Evolutionary conservation across 2,888 invertebrate genomes (phyloP).

Genomic region (Yponomeuta evonymella): DNA sequence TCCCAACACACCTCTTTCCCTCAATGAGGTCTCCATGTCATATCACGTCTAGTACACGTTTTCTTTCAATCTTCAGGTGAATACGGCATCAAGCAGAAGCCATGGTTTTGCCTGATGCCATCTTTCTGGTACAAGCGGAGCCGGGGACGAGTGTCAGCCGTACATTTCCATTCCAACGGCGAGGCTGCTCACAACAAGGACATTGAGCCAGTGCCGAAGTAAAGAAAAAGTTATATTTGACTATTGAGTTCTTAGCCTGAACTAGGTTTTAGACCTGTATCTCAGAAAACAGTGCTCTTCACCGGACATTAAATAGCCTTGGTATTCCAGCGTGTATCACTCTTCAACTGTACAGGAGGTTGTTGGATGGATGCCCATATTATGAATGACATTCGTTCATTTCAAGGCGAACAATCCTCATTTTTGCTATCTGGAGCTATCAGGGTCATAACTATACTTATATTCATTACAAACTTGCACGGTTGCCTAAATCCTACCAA

Average conservation of each 20-base stretch:
- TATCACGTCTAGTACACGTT: not conserved
- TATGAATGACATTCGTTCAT: no score
- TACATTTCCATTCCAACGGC: slow-evolving; percentile 66
- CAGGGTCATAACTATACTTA: not conserved
- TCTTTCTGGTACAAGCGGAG: slow-evolving; percentile 81
- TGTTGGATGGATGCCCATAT: no score
- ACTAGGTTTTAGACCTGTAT: no score
- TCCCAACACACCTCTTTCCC: no score
- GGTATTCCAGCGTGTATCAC: no score
- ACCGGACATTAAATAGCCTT: no score
- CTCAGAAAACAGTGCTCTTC: no score
- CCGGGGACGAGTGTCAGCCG: slow-evolving; percentile 56
- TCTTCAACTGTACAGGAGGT: no score
- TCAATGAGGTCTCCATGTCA: no score
- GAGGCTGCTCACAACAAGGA: slow-evolving; percentile 74
- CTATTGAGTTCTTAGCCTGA: no score
- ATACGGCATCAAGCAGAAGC: slow-evolving; percentile 83
- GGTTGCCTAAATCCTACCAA: not conserved
- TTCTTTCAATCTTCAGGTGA: slow-evolving; percentile 74
- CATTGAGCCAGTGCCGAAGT: slow-evolving; percentile 83
- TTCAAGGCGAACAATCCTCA: no score
- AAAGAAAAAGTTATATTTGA: slow-evolving; percentile 12
- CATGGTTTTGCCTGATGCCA: slow-evolving; percentile 84
- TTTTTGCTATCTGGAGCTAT: not conserved
- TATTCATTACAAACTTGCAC: not conserved